Evolutionary conservation across 2,113 vertebrate genomes (phyloP).

Genomic region (Physeter macrocephalus): DNA sequence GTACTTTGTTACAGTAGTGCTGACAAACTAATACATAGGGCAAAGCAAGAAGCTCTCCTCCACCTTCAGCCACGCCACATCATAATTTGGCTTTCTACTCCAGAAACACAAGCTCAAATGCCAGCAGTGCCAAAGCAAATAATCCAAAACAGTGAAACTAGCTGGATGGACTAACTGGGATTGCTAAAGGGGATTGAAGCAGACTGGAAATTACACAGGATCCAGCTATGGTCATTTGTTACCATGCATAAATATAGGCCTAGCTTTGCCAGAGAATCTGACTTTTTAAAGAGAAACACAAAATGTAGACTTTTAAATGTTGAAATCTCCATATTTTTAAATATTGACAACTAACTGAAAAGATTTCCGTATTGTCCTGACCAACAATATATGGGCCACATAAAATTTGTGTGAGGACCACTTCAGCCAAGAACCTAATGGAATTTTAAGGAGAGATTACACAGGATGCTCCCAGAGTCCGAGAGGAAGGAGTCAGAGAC

Average conservation of each 20-base stretch:
- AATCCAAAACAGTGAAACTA: background rate
- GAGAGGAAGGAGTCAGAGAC: background rate
- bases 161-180: background rate
- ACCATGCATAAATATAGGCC: background rate
- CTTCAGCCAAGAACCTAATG: background rate
- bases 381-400: background rate
- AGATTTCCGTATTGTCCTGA: background rate
- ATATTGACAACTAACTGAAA: background rate
- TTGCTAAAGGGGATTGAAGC: background rate
- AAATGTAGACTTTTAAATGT: background rate
- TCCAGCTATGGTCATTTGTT: background rate
- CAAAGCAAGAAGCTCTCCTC: background rate
- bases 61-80: background rate
- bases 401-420: background rate
- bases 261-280: background rate
- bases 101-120: background rate
- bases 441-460: background rate
- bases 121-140: background rate
- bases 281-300: background rate
- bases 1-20: background rate
- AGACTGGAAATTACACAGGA: background rate
- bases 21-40: background rate
- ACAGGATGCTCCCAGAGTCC: background rate
- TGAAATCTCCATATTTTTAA: background rate
- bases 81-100: background rate